Evolutionary conservation across 35 echinoderm and acorn worm genomes (phyloP), one percentile per base, ranked within the genome.

Genomic region (Ophiothrix spiculata): DNA sequence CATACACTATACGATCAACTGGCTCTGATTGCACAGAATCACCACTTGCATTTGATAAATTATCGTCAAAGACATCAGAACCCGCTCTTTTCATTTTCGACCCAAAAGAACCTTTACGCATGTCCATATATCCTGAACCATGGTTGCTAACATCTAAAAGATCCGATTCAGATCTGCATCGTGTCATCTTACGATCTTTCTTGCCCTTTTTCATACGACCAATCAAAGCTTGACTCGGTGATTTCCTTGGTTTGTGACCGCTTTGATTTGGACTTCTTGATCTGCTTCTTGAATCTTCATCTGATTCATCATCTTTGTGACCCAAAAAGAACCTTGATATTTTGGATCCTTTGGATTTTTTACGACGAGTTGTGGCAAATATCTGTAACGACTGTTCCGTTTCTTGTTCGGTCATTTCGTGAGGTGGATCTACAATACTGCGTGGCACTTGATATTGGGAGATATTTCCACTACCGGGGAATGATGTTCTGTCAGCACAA

Each of bases 31-130:
- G 10, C 29, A 69, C 25, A 15, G 60, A 69, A 69, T 69, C 60
- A 4, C 60, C 60, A 69, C 60, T 69, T 10, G 60, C 60, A 69
- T 15, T 69, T 4, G 60, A 69, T 25, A n/a, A 12, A 25, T 69
- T 69, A 69, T 69, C 60, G 23, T 69, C 60, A 69, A 69, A 28
- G 29, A 69, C 16, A 69, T 69, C 60, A n/a, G 60, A 69, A 69
- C 29, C 29, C 2, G 60, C 8, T 69, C 60, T 69, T 69, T 69
- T 69, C 60, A 69, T 69, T 69, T 69, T 10, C 1, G 60, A 69
- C 23, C 60, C 60, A 69, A 69, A 10, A 12, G 60, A 69, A 12
- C 6, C 4, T 69, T 69, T 69, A 28, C 60, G 60, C 60, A 69
- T 69, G 25, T 69, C 60, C 60, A 69, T 69, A 28, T 69, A 69